Percentiles rank a stretch among this genome's conserved stretches.
Evolutionary conservation across 2,797 vertebrate genomes (phyloP).

Genomic region (Falco concolor): DNA sequence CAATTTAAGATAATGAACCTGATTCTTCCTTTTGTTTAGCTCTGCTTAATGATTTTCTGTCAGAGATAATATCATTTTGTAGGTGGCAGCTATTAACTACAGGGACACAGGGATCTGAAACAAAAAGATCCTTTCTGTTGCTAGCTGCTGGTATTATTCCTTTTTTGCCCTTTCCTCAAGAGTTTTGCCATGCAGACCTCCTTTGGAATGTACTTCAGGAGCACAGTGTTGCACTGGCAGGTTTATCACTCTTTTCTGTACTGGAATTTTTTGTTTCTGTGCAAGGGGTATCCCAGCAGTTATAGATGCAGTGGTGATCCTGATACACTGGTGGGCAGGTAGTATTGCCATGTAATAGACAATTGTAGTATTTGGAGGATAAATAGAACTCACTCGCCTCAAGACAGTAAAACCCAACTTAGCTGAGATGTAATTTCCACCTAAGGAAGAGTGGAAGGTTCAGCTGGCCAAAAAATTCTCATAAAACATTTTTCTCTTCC

Average conservation of each 20-base stretch:
- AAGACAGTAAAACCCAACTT: not conserved
- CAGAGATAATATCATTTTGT: slow-evolving; percentile 21
- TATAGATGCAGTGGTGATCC: not conserved
- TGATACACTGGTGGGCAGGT: not conserved
- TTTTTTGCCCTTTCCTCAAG: not conserved
- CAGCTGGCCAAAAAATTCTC: not conserved
- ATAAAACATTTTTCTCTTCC: not conserved
- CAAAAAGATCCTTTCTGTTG: not conserved
- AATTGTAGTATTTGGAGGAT: not conserved
- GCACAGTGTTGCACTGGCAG: not conserved
- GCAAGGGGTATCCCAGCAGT: not conserved
- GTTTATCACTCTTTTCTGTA: not conserved
- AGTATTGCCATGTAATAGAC: not conserved
- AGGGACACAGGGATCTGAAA: not conserved
- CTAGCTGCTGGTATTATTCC: not conserved
- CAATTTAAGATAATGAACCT: slow-evolving; percentile 8
- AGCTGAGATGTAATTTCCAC: not conserved
- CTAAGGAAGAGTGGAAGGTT: not conserved
- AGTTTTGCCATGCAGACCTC: not conserved
- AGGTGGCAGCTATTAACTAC: slow-evolving; percentile 6
- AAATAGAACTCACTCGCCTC: not conserved
- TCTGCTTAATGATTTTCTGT: not conserved
- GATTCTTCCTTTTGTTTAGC: slow-evolving; percentile 34
- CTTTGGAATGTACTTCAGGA: not conserved
- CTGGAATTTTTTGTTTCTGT: not conserved